These are phyloP conservation scores for Hyla sarda DNA, from an alignment of 2,113 vertebrate species.

Conservation along the genomic window DNA sequence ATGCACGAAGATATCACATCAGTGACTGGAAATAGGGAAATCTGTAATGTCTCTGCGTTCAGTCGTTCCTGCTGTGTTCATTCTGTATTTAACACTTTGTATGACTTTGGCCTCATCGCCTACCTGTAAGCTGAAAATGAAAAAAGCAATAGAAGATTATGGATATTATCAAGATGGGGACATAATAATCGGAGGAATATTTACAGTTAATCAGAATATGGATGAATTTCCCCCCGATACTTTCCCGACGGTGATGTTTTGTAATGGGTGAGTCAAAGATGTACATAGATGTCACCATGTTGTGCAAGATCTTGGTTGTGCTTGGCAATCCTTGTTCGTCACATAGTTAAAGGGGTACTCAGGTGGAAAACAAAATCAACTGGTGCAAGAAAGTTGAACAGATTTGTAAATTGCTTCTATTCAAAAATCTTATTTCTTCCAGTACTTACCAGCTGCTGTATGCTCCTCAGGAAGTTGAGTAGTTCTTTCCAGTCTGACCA, in stretches of 20 bases:
- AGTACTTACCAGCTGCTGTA: too few relatives aligned
- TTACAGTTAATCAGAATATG: background rate
- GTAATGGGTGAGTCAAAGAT: background rate
- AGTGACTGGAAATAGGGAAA: background rate
- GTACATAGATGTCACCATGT: too few relatives aligned
- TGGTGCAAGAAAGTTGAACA: too few relatives aligned
- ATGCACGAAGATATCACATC: background rate
- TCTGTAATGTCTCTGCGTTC: background rate
- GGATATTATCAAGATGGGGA: background rate
- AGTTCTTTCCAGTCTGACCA: too few relatives aligned
- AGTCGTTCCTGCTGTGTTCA: background rate
- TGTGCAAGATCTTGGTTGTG: too few relatives aligned
- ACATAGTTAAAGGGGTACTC: too few relatives aligned
- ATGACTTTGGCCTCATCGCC: background rate
- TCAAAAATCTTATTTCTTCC: too few relatives aligned
- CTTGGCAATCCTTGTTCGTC: too few relatives aligned
- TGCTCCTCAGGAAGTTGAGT: too few relatives aligned
- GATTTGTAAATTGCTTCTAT: too few relatives aligned
- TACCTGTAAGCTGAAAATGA: background rate
- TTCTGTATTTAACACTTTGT: background rate
- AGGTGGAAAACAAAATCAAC: too few relatives aligned
- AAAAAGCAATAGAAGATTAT: conserved; percentile 3
- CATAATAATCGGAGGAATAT: conserved; percentile 13
- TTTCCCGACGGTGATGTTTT: background rate
- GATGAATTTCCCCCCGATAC: too few relatives aligned